Conservation (phyloP, 2,113 vertebrate species). For the Hypomesus transpacificus region DNA sequence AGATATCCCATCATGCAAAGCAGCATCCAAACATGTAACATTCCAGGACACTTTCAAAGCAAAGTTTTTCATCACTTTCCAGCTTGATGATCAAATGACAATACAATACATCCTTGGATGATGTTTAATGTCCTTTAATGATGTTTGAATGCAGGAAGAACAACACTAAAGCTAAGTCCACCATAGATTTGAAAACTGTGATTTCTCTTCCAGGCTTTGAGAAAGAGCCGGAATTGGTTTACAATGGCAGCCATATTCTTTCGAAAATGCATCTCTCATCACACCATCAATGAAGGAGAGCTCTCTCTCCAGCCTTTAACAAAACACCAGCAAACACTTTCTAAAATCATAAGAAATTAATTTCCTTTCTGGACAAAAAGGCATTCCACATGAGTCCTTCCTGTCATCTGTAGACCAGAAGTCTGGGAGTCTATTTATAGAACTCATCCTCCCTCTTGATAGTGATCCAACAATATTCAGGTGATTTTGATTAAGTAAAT, state of each 20-base stretch:
- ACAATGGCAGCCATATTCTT: slow-evolving; percentile 77
- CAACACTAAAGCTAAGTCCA: slow-evolving; percentile 70
- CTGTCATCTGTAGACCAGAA: slow-evolving; percentile 95
- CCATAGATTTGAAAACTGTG: slow-evolving; percentile 72
- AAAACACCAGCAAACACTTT: slow-evolving; percentile 76
- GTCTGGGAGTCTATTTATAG: slow-evolving; percentile 74
- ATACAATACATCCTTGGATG: slow-evolving; percentile 73
- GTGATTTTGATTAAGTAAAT: slow-evolving; percentile 86
- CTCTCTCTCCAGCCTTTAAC: slow-evolving; percentile 74
- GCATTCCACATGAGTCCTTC: slow-evolving; percentile 84
- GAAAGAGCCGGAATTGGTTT: slow-evolving; percentile 72
- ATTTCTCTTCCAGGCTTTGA: slow-evolving; percentile 79
- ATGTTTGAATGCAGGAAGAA: slow-evolving; percentile 77
- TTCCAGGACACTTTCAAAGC: slow-evolving; percentile 44
- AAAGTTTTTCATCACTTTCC: slow-evolving; percentile 79
- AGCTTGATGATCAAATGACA: slow-evolving; percentile 54
- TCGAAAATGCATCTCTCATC: slow-evolving; percentile 78
- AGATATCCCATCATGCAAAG: slow-evolving; percentile 10
- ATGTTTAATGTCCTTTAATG: slow-evolving; percentile 63
- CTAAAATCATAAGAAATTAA: slow-evolving; percentile 82
- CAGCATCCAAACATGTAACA: slow-evolving; percentile 1
- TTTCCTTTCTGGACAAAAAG: slow-evolving; percentile 85
- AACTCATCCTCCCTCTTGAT: slow-evolving; percentile 66
- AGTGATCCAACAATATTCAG: slow-evolving; percentile 80
- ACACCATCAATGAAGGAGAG: slow-evolving; percentile 77